Conservation (phyloP, 2,888 invertebrate genomes). For the Timema podura region DNA sequence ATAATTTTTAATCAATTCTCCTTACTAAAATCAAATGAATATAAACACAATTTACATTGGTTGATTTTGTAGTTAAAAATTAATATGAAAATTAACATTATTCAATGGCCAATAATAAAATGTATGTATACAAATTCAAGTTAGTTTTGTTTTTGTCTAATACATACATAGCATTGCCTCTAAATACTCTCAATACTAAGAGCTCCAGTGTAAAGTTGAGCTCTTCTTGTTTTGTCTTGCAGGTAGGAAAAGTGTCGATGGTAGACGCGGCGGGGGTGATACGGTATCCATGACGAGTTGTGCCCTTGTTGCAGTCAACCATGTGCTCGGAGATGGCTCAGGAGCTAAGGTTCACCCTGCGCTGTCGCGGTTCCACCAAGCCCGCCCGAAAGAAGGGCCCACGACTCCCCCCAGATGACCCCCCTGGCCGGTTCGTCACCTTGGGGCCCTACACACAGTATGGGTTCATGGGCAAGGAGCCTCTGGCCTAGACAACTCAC, state of each 20-base stretch:
- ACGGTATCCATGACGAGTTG: constrained; percentile 8
- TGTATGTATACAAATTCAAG: too few relatives aligned
- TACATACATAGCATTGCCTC: too few relatives aligned
- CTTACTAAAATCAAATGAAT: too few relatives aligned
- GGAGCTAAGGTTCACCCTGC: constrained; percentile 64
- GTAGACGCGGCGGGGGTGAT: neutral
- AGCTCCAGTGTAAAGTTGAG: too few relatives aligned
- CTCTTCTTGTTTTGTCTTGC: neutral
- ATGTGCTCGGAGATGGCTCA: constrained; percentile 70
- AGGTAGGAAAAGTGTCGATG: neutral
- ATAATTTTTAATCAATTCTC: too few relatives aligned
- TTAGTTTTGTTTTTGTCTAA: too few relatives aligned
- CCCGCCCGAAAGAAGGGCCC: constrained; percentile 44
- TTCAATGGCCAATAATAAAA: too few relatives aligned
- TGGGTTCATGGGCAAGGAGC: constrained; percentile 55
- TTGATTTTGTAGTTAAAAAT: too few relatives aligned
- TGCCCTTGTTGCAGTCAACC: constrained; percentile 54
- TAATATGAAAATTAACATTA: too few relatives aligned
- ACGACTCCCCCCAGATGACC: constrained; percentile 31
- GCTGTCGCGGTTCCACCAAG: constrained; percentile 59
- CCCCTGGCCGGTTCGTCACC: constrained; percentile 43
- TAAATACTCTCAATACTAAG: too few relatives aligned
- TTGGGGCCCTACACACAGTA: constrained; percentile 59
- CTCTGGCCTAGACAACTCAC: constrained; percentile 34
- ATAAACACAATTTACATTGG: too few relatives aligned